These are phyloP conservation scores for Cybosia mesomella DNA, from an alignment of 2,888 invertebrate species.

Conservation along the genomic window DNA sequence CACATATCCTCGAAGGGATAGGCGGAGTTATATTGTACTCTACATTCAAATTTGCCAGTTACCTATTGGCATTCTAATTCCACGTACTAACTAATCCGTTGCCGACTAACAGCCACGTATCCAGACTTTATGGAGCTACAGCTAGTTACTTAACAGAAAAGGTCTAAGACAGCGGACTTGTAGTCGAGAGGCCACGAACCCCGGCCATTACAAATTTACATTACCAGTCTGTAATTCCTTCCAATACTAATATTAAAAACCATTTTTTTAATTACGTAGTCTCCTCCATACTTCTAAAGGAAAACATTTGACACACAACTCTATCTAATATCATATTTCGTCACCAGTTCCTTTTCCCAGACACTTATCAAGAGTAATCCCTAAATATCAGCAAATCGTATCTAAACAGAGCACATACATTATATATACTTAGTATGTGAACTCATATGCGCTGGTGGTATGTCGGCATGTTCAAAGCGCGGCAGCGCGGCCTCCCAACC, in stretches of 20 bases:
- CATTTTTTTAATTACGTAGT: too few relatives aligned
- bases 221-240: too few relatives aligned
- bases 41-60: too few relatives aligned
- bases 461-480: slow-evolving; percentile 72
- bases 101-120: too few relatives aligned
- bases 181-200: neutral
- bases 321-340: neutral
- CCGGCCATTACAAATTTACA: neutral
- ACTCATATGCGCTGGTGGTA: slow-evolving; percentile 47
- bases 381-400: slow-evolving; percentile 47
- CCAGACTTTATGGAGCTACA: too few relatives aligned
- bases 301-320: neutral
- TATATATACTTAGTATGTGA: slow-evolving; percentile 35
- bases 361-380: slow-evolving; percentile 26
- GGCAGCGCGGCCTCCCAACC: slow-evolving; percentile 57
- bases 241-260: too few relatives aligned
- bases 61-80: too few relatives aligned
- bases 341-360: slow-evolving; percentile 12
- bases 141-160: too few relatives aligned
- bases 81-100: too few relatives aligned
- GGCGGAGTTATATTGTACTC: too few relatives aligned
- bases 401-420: slow-evolving; percentile 40
- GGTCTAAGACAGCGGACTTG: neutral
- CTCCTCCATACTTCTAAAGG: too few relatives aligned
- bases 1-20: too few relatives aligned